Conservation (phyloP, 2,797 vertebrate genomes). For the Okamejei kenojei region DNA sequence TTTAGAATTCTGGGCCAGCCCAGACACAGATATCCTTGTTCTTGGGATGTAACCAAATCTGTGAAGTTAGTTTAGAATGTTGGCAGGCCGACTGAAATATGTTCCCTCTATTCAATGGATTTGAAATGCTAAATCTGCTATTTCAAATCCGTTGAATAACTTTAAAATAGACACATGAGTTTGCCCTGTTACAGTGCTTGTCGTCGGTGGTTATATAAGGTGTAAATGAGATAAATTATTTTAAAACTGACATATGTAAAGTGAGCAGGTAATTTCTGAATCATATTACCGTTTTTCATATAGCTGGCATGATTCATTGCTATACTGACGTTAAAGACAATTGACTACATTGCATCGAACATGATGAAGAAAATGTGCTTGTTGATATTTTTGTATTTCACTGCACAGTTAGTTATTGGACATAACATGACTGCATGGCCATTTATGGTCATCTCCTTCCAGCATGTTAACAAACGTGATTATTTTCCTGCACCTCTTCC, state of each 20-base stretch:
- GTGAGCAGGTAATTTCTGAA: not conserved
- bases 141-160: not conserved
- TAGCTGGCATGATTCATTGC: not conserved
- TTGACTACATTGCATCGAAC: not conserved
- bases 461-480: not conserved
- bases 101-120: not conserved
- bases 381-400: not conserved
- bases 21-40: not conserved
- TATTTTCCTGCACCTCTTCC: not conserved
- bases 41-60: not conserved
- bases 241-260: not conserved
- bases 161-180: slow-evolving; percentile 12
- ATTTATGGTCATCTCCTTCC: not conserved
- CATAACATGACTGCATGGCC: not conserved
- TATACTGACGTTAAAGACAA: not conserved
- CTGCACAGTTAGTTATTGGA: not conserved
- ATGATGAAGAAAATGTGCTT: not conserved
- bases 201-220: not conserved
- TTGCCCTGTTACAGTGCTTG: not conserved
- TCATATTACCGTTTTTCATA: not conserved
- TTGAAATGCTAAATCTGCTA: too few relatives aligned
- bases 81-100: not conserved
- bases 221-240: not conserved
- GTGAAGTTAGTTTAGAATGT: not conserved
- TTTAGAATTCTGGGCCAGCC: not conserved